Percentiles rank a stretch among this genome's conserved stretches.
phyloP scores from a whole-genome alignment of 2,113 vertebrate genomes.

The Entomyzon cyanotis region DNA sequence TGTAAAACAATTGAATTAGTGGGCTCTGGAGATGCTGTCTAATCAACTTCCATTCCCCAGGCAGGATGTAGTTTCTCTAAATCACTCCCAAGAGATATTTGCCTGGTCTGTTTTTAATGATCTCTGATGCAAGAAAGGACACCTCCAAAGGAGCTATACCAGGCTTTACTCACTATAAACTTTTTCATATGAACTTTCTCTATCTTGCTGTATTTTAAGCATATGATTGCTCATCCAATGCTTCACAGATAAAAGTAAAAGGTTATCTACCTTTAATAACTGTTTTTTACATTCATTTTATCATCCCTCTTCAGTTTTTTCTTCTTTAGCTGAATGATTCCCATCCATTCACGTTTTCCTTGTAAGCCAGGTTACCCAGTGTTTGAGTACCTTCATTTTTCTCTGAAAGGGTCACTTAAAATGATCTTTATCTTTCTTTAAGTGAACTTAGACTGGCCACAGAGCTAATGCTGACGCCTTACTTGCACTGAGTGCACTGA shows the following conservation, averaged over 20 bases:
- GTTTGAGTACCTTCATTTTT: background rate
- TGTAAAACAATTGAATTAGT: background rate
- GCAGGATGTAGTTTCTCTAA: background rate
- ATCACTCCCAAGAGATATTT: background rate
- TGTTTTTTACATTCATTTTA: background rate
- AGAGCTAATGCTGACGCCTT: background rate
- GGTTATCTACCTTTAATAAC: background rate
- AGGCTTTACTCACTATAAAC: background rate
- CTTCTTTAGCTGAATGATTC: background rate
- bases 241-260: background rate
- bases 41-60: background rate
- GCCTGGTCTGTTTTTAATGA: background rate
- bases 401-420: background rate
- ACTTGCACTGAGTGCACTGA: background rate
- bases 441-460: background rate
- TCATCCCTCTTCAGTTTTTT: background rate
- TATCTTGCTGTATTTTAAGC: background rate
- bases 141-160: background rate
- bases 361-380: background rate
- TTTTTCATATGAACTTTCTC: background rate
- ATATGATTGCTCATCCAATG: background rate
- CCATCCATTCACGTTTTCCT: background rate
- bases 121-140: background rate
- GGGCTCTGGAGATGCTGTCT: background rate
- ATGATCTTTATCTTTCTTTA: background rate